Conservation (phyloP, 1,140 invertebrate genomes). For the Neodiprion virginianus region DNA sequence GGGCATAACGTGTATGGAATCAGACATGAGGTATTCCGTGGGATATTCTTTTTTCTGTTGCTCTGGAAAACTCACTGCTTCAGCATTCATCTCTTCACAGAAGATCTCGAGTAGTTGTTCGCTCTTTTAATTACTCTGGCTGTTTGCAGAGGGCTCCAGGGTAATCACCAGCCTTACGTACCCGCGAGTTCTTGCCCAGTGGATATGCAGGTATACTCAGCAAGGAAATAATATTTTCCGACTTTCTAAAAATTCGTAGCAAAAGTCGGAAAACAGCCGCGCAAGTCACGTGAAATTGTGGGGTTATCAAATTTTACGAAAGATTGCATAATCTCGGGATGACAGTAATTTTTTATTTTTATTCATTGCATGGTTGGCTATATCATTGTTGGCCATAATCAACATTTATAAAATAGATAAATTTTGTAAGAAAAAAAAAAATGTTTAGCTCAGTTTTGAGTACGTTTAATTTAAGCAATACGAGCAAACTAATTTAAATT, state of each 20-base stretch:
- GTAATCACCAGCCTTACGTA: slow-evolving; percentile 14
- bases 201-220: neutral
- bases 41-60: neutral
- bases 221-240: neutral
- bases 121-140: slow-evolving; percentile 16
- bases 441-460: too few relatives aligned
- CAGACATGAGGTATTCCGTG: neutral
- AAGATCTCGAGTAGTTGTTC: slow-evolving; percentile 17
- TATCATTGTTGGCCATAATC: too few relatives aligned
- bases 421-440: too few relatives aligned
- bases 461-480: too few relatives aligned
- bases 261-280: neutral
- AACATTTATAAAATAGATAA: too few relatives aligned
- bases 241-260: neutral
- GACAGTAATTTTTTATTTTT: too few relatives aligned
- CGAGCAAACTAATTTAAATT: too few relatives aligned
- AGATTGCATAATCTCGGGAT: too few relatives aligned
- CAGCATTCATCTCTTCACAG: slow-evolving; percentile 11
- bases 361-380: too few relatives aligned
- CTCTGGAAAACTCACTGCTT: slow-evolving; percentile 7
- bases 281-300: too few relatives aligned
- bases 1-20: neutral
- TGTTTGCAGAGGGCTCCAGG: slow-evolving; percentile 17
- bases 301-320: too few relatives aligned
- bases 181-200: neutral